Conservation (phyloP, 2,888 invertebrate species). For the Coelopa pilipes region DNA sequence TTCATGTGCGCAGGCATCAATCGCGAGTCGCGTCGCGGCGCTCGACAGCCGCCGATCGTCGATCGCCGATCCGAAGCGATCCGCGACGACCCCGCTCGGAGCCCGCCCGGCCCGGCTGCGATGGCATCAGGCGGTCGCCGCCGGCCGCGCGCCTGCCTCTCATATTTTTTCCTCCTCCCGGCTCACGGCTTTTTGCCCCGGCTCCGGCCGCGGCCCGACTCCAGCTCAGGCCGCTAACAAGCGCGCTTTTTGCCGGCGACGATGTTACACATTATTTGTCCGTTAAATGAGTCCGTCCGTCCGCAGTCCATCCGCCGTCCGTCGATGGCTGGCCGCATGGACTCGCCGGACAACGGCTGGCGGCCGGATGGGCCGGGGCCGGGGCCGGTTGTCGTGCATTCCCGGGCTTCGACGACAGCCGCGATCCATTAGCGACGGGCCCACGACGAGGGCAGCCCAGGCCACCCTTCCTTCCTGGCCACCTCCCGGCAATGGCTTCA, state of each 20-base stretch:
- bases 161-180: neutral
- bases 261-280: slow-evolving; percentile 34
- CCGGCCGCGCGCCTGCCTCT: neutral
- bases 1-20: slow-evolving; percentile 32
- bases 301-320: neutral
- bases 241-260: slow-evolving; percentile 14
- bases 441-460: no score
- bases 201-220: no score
- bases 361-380: neutral
- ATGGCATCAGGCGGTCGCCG: slow-evolving; percentile 1
- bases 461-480: no score
- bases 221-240: slow-evolving; percentile 29
- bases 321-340: neutral
- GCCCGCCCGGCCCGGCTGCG: neutral
- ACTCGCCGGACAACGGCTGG: neutral
- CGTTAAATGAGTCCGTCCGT: slow-evolving; percentile 9
- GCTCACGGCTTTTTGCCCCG: slow-evolving; percentile 25
- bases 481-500: no score
- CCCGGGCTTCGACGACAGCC: no score
- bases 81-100: neutral
- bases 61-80: neutral
- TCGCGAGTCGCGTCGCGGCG: slow-evolving; percentile 27
- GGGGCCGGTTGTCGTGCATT: no score
- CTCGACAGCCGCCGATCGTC: slow-evolving; percentile 10
- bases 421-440: no score